Evolutionary conservation across 2,888 invertebrate species (phyloP).

Genomic region (Scaptodrosophila latifasciaeformis): DNA sequence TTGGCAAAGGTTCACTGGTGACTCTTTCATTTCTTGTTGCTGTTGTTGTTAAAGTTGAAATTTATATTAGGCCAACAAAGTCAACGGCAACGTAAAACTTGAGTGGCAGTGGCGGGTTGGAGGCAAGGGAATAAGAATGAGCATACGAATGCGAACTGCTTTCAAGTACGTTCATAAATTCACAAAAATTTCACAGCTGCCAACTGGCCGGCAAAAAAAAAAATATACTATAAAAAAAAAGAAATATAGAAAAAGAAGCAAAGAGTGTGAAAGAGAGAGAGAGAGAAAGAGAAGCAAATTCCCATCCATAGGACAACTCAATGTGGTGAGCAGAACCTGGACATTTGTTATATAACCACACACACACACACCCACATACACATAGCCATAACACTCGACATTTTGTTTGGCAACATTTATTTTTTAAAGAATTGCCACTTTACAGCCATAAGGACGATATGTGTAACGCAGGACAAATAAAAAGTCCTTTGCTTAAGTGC

Average conservation of each 20-base stretch:
- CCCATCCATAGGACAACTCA: not conserved
- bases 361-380: constrained; percentile 7
- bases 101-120: not conserved
- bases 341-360: not conserved
- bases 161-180: constrained; percentile 71
- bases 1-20: constrained; percentile 3
- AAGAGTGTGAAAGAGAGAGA: too few species aligned
- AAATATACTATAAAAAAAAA: too few species aligned
- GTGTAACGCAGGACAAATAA: constrained; percentile 59
- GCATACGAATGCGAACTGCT: constrained; percentile 53
- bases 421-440: constrained; percentile 69
- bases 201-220: constrained; percentile 55
- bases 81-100: constrained; percentile 20
- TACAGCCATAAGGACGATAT: constrained; percentile 65
- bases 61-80: constrained; percentile 67
- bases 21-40: too few species aligned
- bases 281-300: too few species aligned
- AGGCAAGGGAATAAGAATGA: constrained; percentile 12
- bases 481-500: constrained; percentile 30
- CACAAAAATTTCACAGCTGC: constrained; percentile 63
- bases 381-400: constrained; percentile 33
- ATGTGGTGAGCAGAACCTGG: not conserved
- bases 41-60: constrained; percentile 50
- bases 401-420: constrained; percentile 65
- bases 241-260: too few species aligned